phyloP scores from a whole-genome alignment of 2,113 vertebrate genomes.

The Centropus bengalensis region DNA sequence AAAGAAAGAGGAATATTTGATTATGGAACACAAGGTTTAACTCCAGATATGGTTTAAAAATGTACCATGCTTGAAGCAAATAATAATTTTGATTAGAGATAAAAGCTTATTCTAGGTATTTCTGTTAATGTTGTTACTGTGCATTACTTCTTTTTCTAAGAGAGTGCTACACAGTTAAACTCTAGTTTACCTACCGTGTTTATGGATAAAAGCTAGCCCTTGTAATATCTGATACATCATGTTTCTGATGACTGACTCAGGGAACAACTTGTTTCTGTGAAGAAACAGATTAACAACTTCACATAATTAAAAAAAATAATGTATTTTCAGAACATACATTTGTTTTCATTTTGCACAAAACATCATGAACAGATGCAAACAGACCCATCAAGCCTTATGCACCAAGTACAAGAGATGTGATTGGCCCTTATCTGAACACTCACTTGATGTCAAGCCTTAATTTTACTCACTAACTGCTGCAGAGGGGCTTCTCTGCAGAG shows the following conservation, averaged over 20 bases:
- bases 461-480: neutral
- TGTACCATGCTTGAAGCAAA: neutral
- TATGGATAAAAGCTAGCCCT: constrained; percentile 97
- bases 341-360: neutral
- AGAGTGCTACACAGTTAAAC: neutral
- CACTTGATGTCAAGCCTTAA: neutral
- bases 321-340: accelerated
- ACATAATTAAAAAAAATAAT: neutral
- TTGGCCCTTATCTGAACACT: neutral
- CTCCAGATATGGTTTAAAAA: neutral
- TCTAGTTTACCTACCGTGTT: constrained; percentile 88
- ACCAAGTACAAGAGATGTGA: neutral
- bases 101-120: neutral
- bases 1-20: neutral
- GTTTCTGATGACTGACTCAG: constrained; percentile 97
- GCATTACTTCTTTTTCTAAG: neutral
- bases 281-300: constrained; percentile 74
- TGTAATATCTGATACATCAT: constrained; percentile 99
- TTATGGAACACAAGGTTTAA: neutral
- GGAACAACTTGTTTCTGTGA: constrained; percentile 95
- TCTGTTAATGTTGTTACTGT: neutral
- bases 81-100: neutral
- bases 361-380: neutral
- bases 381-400: neutral
- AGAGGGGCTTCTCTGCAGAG: neutral